Percentiles rank a stretch among this genome's conserved stretches.
Evolutionary conservation across 2,113 vertebrate genomes (phyloP).

Genomic region (Pimephales promelas): DNA sequence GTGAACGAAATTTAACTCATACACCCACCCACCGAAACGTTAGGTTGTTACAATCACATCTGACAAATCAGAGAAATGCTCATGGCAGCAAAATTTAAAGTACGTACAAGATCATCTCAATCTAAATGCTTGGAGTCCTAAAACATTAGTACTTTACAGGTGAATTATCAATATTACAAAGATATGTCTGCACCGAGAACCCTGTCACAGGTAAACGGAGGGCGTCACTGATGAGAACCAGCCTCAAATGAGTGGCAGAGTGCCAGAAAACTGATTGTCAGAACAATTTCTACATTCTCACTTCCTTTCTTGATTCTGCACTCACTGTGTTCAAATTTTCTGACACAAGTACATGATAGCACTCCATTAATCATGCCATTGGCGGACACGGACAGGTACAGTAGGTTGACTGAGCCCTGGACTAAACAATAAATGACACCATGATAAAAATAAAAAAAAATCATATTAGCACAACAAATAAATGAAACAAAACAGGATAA

Average conservation of each 20-base stretch:
- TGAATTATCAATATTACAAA: slow-evolving; percentile 17
- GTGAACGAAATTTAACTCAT: neutral
- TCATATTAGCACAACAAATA: slow-evolving; percentile 62
- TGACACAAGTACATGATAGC: slow-evolving; percentile 10
- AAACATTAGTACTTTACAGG: slow-evolving; percentile 30
- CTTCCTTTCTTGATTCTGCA: slow-evolving; percentile 23
- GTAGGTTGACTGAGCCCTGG: slow-evolving; percentile 51
- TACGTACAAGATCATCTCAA: slow-evolving; percentile 41
- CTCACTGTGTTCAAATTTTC: slow-evolving; percentile 22
- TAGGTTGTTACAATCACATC: slow-evolving; percentile 31
- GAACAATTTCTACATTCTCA: slow-evolving; percentile 45
- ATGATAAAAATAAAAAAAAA: slow-evolving; percentile 9
- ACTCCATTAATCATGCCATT: slow-evolving; percentile 37
- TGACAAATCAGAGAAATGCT: slow-evolving; percentile 11
- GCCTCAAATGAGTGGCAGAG: slow-evolving; percentile 60
- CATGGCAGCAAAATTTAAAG: slow-evolving; percentile 28
- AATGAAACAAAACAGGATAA: slow-evolving; percentile 61
- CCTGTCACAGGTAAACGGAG: slow-evolving; percentile 67
- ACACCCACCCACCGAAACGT: neutral
- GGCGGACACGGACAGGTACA: slow-evolving; percentile 63
- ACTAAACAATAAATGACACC: slow-evolving; percentile 46
- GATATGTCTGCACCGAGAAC: slow-evolving; percentile 36
- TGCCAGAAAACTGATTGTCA: slow-evolving; percentile 57
- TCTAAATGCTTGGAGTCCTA: slow-evolving; percentile 28
- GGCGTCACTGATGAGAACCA: slow-evolving; percentile 66